Evolutionary conservation across 2,113 vertebrate genomes (phyloP).

Genomic region (Stictonetta naevosa): DNA sequence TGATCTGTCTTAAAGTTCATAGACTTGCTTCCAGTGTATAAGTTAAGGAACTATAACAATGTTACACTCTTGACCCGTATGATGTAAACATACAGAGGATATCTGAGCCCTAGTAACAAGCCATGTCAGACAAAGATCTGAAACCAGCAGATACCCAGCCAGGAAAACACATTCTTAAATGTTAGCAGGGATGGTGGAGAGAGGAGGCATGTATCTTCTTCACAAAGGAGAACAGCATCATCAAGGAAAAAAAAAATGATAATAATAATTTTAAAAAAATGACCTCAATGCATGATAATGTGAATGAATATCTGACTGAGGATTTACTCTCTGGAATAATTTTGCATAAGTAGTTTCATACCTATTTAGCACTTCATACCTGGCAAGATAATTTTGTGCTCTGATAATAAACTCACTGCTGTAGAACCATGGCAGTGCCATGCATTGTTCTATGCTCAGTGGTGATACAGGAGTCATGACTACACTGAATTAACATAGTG

Average conservation of each 20-base stretch:
- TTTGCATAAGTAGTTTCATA: background rate
- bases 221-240: background rate
- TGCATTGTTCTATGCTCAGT: background rate
- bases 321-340: background rate
- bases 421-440: background rate
- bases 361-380: background rate
- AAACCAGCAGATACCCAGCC: background rate
- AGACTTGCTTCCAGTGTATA: background rate
- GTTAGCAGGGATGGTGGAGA: accelerated
- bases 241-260: background rate
- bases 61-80: background rate
- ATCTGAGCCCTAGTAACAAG: background rate
- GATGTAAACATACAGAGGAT: background rate
- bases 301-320: background rate
- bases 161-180: background rate
- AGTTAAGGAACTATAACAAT: background rate
- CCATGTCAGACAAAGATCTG: background rate
- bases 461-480: background rate
- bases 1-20: background rate
- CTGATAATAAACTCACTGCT: background rate
- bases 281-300: background rate
- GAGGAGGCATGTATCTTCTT: background rate
- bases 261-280: too few relatives aligned
- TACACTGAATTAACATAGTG: background rate
- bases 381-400: background rate